Evolutionary conservation across 2,797 vertebrate species (phyloP).

Genomic region (Rachycentron canadum): DNA sequence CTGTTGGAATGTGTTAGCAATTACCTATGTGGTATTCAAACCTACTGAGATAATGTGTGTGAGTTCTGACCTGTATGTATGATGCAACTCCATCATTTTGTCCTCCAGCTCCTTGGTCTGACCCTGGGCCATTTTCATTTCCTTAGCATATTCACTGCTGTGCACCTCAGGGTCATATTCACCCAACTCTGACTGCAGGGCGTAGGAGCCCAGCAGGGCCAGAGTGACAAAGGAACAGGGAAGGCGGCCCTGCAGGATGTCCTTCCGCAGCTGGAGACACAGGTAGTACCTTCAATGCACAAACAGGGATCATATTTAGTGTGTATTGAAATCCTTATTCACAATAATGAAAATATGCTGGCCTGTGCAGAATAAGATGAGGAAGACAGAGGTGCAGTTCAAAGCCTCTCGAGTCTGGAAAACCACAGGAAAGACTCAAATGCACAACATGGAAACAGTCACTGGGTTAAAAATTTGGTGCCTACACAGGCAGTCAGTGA

Average conservation of each 20-base stretch:
- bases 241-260: constrained; percentile 91
- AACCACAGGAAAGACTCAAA: background rate
- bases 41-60: too few relatives aligned
- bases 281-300: constrained; percentile 89
- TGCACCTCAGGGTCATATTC: constrained; percentile 95
- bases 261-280: constrained; percentile 95
- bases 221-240: constrained; percentile 98
- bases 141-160: constrained; percentile 89
- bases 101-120: constrained; percentile 97
- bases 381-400: background rate
- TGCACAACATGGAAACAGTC: too few relatives aligned
- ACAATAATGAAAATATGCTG: background rate
- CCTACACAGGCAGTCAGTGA: too few relatives aligned
- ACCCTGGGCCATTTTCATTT: constrained; percentile 92
- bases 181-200: constrained; percentile 95
- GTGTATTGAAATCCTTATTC: background rate
- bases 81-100: constrained; percentile 97
- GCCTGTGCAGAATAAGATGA: background rate
- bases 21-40: too few relatives aligned
- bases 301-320: background rate
- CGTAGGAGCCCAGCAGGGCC: constrained; percentile 95
- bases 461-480: too few relatives aligned
- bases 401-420: background rate
- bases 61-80: constrained; percentile 90
- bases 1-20: too few relatives aligned